These are phyloP conservation scores for Chloroclystis v-ata DNA, from an alignment of 2,888 invertebrate species.

Conservation along the genomic window DNA sequence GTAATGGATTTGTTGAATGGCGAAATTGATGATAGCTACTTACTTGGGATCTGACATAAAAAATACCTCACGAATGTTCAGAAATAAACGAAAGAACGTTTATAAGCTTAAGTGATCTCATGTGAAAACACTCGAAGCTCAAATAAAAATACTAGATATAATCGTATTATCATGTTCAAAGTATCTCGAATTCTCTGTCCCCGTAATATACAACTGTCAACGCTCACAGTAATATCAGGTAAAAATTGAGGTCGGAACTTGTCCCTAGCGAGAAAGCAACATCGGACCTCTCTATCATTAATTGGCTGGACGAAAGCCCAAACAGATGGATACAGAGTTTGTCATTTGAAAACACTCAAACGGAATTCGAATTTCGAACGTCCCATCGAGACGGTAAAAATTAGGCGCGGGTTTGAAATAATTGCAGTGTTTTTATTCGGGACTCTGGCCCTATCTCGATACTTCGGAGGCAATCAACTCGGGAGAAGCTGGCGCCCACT, in stretches of 20 bases:
- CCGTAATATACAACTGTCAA: slow-evolving; percentile 57
- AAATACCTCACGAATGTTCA: neutral
- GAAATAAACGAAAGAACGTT: neutral
- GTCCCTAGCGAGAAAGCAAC: slow-evolving; percentile 52
- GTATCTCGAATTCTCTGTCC: slow-evolving; percentile 53
- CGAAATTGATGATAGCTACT: no score
- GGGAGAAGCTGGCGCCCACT: slow-evolving; percentile 44
- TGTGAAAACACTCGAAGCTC: slow-evolving; percentile 20
- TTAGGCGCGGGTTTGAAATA: slow-evolving; percentile 57
- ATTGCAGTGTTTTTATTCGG: slow-evolving; percentile 46
- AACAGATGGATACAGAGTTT: slow-evolving; percentile 57
- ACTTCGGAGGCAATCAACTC: slow-evolving; percentile 59
- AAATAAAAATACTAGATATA: slow-evolving; percentile 23
- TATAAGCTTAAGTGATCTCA: slow-evolving; percentile 19
- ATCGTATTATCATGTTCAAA: slow-evolving; percentile 46
- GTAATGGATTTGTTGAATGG: no score
- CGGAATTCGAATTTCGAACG: slow-evolving; percentile 50
- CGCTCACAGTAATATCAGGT: slow-evolving; percentile 69
- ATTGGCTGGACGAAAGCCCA: slow-evolving; percentile 55
- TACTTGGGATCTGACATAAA: neutral
- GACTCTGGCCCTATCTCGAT: slow-evolving; percentile 48
- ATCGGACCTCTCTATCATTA: slow-evolving; percentile 63
- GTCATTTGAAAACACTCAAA: slow-evolving; percentile 54
- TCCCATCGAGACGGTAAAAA: slow-evolving; percentile 45
- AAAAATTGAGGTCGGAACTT: slow-evolving; percentile 65